A percentile compares a stretch with the other conserved stretches of the same genome.
phyloP scores from a whole-genome alignment of 1,140 invertebrate genomes.

The Artemia franciscana region DNA sequence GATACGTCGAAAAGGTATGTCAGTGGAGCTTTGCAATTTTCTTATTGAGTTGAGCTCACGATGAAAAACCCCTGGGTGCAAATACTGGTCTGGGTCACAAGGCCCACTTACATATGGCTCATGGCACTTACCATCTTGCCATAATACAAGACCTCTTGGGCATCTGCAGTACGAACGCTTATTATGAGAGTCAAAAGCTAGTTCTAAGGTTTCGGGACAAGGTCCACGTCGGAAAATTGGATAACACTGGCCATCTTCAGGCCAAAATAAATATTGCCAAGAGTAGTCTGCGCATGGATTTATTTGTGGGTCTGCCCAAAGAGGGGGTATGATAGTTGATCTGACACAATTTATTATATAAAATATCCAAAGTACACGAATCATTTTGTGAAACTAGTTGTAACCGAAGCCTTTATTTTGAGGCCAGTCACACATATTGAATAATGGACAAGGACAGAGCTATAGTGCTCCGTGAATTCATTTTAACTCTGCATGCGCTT shows the following conservation, averaged over 20 bases:
- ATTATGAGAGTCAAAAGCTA: constrained; percentile 23
- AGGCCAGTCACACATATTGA: background rate
- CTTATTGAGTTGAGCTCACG: background rate
- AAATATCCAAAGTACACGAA: background rate
- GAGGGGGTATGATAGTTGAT: constrained; percentile 38
- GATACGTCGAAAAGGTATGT: background rate
- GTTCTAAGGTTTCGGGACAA: constrained; percentile 55
- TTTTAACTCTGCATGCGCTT: too few relatives aligned
- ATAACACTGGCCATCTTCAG: constrained; percentile 51
- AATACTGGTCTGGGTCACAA: constrained; percentile 6
- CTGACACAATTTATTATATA: background rate
- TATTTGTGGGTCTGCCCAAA: constrained; percentile 49
- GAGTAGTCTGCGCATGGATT: constrained; percentile 55
- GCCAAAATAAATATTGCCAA: constrained; percentile 63
- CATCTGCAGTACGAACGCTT: constrained; percentile 7
- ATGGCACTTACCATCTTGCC: constrained; percentile 8
- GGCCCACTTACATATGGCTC: constrained; percentile 8
- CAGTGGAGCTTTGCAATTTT: background rate
- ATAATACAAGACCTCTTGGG: constrained; percentile 5
- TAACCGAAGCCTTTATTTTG: background rate
- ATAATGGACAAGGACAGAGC: too few relatives aligned
- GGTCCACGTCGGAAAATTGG: constrained; percentile 46
- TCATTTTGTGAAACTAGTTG: background rate
- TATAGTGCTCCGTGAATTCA: too few relatives aligned
- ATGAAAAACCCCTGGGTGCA: constrained; percentile 4